Base-by-base conservation (phyloP, 2,888 invertebrate species). In the Cataglyphis albicans region DNA sequence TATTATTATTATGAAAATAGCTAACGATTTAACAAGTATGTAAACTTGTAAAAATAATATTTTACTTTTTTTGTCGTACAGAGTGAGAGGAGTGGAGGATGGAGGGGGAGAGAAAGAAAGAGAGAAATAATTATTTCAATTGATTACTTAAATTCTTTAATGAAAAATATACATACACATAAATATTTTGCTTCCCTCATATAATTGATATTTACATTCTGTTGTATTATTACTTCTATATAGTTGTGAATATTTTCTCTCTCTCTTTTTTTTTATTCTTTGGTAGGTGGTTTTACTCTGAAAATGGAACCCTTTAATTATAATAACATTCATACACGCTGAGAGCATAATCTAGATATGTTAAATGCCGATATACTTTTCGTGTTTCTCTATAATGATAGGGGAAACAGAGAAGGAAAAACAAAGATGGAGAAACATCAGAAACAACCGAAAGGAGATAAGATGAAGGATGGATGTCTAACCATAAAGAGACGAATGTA, bases 401-500 rank as follows among this genome's bases (percentile, higher is more conserved):
- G 10, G 57, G n/a, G 38, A 59, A 72, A 78, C 72, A 70, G 59
- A 78, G 44, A 59, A 18, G 44, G 21, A 70, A 29, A 70, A 78
- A 41, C 29, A n/a, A 78, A 44, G 55, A 48, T 57, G 44, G 44
- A 35, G 59, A 59, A 21, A 59, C 21, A 15, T 32, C 9, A 29
- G 61, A 35, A 64, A 68, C 57, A 41, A 41, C 9, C 59, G 35
- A 32, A 32, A 18, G 41, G 15, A 6, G 59, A 72, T 61, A 48
- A 38, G 41, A 41, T 52, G 29, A n/a, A 52, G n/a, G n/a, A n/a
- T n/a, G n/a, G 57, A n/a, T 52, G 81, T 67, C 82, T 61, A 81
- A 29, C 68, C 32, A 80, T 70, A 21, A 76, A 81, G 72, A 18
- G 44, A 80, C 41, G 64, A 68, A 68, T 32, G 64, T n/a, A n/a